phyloP scores from a whole-genome alignment of 2,888 invertebrate genomes.

The Dolichopus griseipennis region DNA sequence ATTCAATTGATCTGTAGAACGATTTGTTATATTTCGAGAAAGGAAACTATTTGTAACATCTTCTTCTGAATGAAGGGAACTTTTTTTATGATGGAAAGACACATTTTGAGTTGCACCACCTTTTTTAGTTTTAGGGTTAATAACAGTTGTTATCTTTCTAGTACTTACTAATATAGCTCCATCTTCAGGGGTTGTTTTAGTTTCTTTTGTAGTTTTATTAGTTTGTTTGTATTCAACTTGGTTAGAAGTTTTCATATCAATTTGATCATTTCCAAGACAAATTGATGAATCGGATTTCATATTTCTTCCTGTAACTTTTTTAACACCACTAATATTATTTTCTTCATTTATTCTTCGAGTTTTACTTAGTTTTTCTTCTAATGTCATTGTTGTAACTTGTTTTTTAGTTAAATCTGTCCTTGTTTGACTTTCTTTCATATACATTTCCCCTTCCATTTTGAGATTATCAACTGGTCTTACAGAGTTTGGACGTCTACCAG shows the following conservation, averaged over 20 bases:
- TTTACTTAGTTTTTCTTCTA: conserved; percentile 10
- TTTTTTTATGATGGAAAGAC: conserved; percentile 59
- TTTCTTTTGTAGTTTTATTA: conserved; percentile 45
- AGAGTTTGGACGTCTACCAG: conserved; percentile 36
- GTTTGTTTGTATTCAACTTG: conserved; percentile 48
- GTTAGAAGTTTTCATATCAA: conserved; percentile 49
- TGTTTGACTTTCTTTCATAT: conserved; percentile 38
- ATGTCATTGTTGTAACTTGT: conserved; percentile 50
- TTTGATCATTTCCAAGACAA: conserved; percentile 50
- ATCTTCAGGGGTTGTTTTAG: conserved; percentile 42
- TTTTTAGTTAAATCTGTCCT: conserved; percentile 40
- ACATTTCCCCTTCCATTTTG: conserved; percentile 34
- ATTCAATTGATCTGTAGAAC: background rate
- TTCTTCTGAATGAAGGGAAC: conserved; percentile 63
- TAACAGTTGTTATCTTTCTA: conserved; percentile 44
- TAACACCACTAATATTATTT: conserved; percentile 44
- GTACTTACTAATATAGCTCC: conserved; percentile 49
- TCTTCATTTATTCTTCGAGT: conserved; percentile 32
- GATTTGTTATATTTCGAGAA: conserved; percentile 51
- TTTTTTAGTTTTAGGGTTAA: conserved; percentile 34
- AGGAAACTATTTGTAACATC: conserved; percentile 68
- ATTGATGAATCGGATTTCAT: conserved; percentile 55
- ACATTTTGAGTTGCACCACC: conserved; percentile 39
- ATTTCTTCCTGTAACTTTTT: conserved; percentile 38
- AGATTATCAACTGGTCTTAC: conserved; percentile 43